A percentile compares a stretch with the other conserved stretches of the same genome.
These are phyloP conservation scores for Numida meleagris DNA, from an alignment of 2,113 vertebrate species.

Conservation along the genomic window DNA sequence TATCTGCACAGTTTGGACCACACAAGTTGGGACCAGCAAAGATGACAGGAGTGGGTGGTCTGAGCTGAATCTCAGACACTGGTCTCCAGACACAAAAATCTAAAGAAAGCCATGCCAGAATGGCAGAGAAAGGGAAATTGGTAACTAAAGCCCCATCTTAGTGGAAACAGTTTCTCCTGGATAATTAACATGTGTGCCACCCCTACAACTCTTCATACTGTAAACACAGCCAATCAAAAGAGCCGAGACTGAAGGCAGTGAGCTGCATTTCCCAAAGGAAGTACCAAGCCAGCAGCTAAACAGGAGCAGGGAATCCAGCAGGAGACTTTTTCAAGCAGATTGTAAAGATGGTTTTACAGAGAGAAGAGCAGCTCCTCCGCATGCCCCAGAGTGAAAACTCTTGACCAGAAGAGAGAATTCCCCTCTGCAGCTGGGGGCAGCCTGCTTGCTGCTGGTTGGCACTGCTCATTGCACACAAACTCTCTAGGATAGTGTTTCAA, in stretches of 20 bases:
- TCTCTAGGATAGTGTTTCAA: neutral
- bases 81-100: neutral
- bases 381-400: neutral
- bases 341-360: neutral
- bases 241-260: neutral
- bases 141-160: neutral
- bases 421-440: neutral
- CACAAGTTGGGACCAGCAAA: neutral
- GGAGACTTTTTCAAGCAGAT: neutral
- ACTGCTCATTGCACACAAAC: neutral
- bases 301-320: fast-evolving
- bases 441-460: neutral
- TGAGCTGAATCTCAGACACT: neutral
- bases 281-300: neutral
- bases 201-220: neutral
- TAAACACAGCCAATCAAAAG: neutral
- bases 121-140: neutral
- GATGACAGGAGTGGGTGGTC: neutral
- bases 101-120: neutral
- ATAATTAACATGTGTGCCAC: neutral
- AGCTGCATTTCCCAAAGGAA: neutral
- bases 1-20: neutral
- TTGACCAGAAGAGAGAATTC: neutral
- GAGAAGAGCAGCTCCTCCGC: fast-evolving
- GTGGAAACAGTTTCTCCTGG: neutral